Conservation (phyloP, 1,140 invertebrate species). For the Odontomachus brunneus region DNA sequence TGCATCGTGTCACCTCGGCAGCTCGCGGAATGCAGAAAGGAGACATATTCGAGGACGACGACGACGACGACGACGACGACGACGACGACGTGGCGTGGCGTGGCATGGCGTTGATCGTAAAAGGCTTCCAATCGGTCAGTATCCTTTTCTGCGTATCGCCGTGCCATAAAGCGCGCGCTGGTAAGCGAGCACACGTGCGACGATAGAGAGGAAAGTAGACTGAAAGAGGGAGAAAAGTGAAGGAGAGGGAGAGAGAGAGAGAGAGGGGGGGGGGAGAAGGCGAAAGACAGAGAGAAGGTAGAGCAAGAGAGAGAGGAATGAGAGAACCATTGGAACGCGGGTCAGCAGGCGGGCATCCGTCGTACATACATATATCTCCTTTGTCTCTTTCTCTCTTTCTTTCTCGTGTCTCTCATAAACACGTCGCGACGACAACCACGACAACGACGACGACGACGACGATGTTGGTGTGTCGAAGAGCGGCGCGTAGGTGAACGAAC, state of each 20-base stretch:
- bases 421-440: slow-evolving; percentile 39
- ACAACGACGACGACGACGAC: neutral
- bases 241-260: neutral
- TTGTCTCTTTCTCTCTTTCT: slow-evolving; percentile 40
- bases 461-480: slow-evolving; percentile 15
- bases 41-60: slow-evolving; percentile 32
- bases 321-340: slow-evolving; percentile 57
- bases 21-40: slow-evolving; percentile 40
- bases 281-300: neutral
- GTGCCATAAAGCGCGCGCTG: slow-evolving; percentile 10
- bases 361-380: slow-evolving; percentile 28
- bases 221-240: neutral
- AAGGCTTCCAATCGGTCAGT: slow-evolving; percentile 69
- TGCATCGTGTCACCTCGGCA: slow-evolving; percentile 12
- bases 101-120: slow-evolving; percentile 55
- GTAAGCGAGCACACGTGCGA: slow-evolving; percentile 13
- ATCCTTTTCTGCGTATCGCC: slow-evolving; percentile 63
- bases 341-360: slow-evolving; percentile 22
- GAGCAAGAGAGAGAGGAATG: neutral
- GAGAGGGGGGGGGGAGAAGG: neutral
- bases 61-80: neutral
- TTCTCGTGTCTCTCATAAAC: slow-evolving; percentile 55
- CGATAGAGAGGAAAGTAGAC: slow-evolving; percentile 10
- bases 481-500: slow-evolving; percentile 70
- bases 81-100: neutral